Percentiles rank a stretch among this genome's conserved stretches.
Evolutionary conservation across 1,140 invertebrate genomes (phyloP).

Genomic region (Colletes gigas): DNA sequence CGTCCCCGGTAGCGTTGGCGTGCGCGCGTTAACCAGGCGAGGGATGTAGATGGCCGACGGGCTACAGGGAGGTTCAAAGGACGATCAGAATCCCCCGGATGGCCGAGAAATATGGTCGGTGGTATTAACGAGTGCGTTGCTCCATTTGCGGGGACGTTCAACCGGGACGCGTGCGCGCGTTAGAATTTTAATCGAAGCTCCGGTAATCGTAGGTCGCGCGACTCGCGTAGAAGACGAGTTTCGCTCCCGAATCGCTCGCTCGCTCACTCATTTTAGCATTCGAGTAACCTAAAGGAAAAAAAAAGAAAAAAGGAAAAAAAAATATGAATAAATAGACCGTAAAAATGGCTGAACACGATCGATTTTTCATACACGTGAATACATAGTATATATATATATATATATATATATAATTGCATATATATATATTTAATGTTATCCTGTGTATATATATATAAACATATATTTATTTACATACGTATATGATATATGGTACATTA

Average conservation of each 20-base stretch:
- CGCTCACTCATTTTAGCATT: slow-evolving; percentile 65
- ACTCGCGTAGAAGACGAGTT: slow-evolving; percentile 16
- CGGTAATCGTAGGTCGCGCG: neutral
- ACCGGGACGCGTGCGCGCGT: slow-evolving; percentile 18
- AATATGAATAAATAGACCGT: neutral
- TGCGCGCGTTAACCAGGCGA: neutral
- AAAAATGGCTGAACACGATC: slow-evolving; percentile 64
- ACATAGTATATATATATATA: slow-evolving; percentile 47
- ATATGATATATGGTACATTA: slow-evolving; percentile 73
- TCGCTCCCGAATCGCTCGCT: slow-evolving; percentile 44
- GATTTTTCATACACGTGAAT: slow-evolving; percentile 62
- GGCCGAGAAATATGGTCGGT: neutral
- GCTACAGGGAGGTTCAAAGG: neutral
- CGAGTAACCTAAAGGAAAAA: slow-evolving; percentile 40
- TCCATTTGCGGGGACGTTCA: slow-evolving; percentile 33
- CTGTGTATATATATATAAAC: slow-evolving; percentile 63
- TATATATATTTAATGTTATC: slow-evolving; percentile 66
- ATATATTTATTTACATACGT: slow-evolving; percentile 51
- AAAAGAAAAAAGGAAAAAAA: too few species aligned
- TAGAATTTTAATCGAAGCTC: neutral
- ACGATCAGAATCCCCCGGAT: slow-evolving; percentile 1
- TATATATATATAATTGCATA: slow-evolving; percentile 53
- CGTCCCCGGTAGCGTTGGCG: neutral
- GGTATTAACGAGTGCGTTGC: slow-evolving; percentile 9
- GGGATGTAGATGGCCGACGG: slow-evolving; percentile 6